Evolutionary conservation across 23 tunicate genomes (phyloP).

Genomic region (Trididemnum nubilum): DNA sequence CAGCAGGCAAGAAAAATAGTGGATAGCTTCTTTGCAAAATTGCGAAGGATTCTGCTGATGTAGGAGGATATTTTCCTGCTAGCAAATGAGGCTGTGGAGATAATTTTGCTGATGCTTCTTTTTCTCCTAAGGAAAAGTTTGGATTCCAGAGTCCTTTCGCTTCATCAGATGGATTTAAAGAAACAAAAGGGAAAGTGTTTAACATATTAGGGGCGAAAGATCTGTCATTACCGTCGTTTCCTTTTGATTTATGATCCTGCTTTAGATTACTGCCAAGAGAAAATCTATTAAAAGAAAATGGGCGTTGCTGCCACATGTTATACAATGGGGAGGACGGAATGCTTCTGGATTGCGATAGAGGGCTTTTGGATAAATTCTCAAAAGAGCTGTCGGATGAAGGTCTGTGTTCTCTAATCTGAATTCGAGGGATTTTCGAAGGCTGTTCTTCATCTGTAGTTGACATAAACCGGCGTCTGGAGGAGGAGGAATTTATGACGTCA

Average conservation of each 20-base stretch:
- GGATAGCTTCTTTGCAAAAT: constrained; percentile 22
- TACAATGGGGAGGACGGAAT: background rate
- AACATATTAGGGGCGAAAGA: background rate
- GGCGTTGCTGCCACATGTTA: background rate
- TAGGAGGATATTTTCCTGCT: background rate
- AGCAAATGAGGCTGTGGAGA: background rate
- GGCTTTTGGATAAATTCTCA: background rate
- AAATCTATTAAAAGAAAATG: background rate
- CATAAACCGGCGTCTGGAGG: background rate
- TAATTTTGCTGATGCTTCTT: background rate
- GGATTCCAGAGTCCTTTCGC: background rate
- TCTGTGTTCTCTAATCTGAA: background rate
- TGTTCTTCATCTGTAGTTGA: background rate
- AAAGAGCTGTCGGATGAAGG: background rate
- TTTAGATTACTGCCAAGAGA: no score
- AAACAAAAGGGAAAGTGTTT: background rate
- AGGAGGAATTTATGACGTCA: no score
- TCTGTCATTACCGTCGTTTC: background rate
- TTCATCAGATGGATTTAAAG: background rate
- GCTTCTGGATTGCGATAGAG: background rate
- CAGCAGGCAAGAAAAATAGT: background rate
- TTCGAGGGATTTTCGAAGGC: background rate
- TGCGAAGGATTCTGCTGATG: background rate
- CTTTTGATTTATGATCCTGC: background rate
- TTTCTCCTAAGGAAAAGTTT: background rate